Conservation (phyloP, 2,888 invertebrate genomes). For the Pelosia muscerda region DNA sequence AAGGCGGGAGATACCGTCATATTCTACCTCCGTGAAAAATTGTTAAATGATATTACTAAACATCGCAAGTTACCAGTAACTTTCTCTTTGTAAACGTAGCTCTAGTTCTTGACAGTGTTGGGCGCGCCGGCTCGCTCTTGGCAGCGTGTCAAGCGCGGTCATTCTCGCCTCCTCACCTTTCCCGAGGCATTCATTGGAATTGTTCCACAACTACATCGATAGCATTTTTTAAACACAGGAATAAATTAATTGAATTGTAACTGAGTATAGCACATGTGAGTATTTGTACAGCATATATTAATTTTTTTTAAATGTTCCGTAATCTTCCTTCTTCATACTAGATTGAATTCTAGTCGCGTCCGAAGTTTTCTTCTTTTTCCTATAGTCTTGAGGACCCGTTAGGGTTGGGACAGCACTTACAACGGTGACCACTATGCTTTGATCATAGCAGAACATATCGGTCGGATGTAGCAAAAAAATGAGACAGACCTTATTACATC, state of each 20-base stretch:
- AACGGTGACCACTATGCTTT: too few relatives aligned
- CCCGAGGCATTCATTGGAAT: constrained; percentile 20
- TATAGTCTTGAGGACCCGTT: too few relatives aligned
- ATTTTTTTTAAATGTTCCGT: background rate
- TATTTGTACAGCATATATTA: background rate
- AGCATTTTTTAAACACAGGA: constrained; percentile 7
- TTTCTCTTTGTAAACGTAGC: constrained; percentile 3
- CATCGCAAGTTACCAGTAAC: background rate
- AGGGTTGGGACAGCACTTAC: too few relatives aligned
- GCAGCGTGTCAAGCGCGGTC: constrained; percentile 51
- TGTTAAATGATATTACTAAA: background rate
- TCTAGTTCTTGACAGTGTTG: background rate
- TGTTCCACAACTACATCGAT: constrained; percentile 17
- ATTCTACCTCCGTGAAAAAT: background rate
- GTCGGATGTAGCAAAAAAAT: background rate
- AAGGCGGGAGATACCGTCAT: background rate
- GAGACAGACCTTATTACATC: background rate
- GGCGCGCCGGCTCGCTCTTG: constrained; percentile 35
- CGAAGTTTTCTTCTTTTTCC: too few relatives aligned
- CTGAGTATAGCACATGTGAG: background rate
- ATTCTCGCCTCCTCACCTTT: constrained; percentile 44
- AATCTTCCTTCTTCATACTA: too few relatives aligned
- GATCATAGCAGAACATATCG: background rate
- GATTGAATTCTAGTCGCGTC: too few relatives aligned
- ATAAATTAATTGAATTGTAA: background rate